Conservation (phyloP, 2,888 invertebrate genomes). For the Kryphioiulus occultus region DNA sequence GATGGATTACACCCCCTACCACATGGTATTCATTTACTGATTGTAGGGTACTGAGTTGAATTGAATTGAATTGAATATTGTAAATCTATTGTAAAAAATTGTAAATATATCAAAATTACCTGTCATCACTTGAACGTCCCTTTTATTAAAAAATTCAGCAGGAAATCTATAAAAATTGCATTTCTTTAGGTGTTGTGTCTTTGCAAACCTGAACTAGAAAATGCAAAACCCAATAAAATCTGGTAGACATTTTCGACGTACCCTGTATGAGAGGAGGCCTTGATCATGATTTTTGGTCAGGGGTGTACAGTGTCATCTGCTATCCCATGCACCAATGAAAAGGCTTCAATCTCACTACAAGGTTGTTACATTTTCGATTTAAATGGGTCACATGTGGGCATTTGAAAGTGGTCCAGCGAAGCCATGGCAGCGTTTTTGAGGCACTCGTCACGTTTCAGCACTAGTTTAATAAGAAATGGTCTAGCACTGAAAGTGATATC, state of each 20-base stretch:
- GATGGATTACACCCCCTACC: too few relatives aligned
- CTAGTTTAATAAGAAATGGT: neutral
- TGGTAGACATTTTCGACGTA: neutral
- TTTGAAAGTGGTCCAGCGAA: neutral
- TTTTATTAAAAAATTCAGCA: too few relatives aligned
- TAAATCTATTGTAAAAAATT: too few relatives aligned
- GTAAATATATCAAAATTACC: too few relatives aligned
- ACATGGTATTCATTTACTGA: too few relatives aligned
- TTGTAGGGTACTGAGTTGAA: too few relatives aligned
- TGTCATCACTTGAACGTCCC: too few relatives aligned
- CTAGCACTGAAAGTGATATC: neutral
- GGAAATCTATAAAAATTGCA: too few relatives aligned
- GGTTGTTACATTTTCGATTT: neutral
- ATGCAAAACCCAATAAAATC: neutral
- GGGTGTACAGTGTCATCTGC: neutral
- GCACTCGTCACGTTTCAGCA: neutral
- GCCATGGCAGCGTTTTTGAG: neutral
- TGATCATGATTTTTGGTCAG: neutral
- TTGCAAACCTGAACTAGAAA: too few relatives aligned
- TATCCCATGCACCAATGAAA: neutral
- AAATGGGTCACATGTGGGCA: constrained; percentile 20
- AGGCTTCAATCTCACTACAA: neutral
- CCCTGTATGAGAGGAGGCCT: neutral
- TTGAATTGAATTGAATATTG: too few relatives aligned
- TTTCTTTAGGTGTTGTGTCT: too few relatives aligned